Conservation (phyloP, 2,113 vertebrate species). For the Gorsachius goisagi region DNA sequence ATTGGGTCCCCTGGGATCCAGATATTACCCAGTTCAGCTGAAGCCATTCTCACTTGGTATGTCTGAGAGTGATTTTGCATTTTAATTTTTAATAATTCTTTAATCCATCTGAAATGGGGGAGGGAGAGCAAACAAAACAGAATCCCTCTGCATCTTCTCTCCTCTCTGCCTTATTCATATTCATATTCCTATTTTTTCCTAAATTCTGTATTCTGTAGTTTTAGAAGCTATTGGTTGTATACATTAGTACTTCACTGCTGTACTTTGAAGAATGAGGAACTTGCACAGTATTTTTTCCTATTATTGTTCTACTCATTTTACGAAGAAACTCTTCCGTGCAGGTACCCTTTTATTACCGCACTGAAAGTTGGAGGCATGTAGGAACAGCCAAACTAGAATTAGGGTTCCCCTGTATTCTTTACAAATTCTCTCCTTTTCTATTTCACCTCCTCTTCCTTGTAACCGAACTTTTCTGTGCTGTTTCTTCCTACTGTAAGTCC, state of each 20-base stretch:
- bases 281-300: not conserved
- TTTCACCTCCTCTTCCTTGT: not conserved
- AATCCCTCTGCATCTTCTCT: not conserved
- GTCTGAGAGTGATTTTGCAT: constrained; percentile 29
- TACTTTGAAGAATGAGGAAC: not conserved
- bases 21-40: constrained; percentile 13
- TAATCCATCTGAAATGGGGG: constrained; percentile 12
- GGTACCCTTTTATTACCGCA: not conserved
- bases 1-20: not conserved
- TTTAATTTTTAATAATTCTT: constrained; percentile 62
- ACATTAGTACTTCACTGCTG: not conserved
- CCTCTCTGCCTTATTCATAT: not conserved
- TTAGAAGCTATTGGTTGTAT: not conserved
- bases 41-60: constrained; percentile 20
- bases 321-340: not conserved
- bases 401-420: not conserved
- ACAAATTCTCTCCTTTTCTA: not conserved
- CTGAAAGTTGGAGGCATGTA: not conserved
- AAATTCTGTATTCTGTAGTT: not conserved
- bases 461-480: not conserved
- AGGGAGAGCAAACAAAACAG: constrained; percentile 10
- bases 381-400: not conserved
- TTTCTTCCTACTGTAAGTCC: not conserved
- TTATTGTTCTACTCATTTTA: not conserved
- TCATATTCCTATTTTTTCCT: not conserved